Percentiles rank a stretch among this genome's conserved stretches.
Evolutionary conservation across 1,140 invertebrate genomes (phyloP).

Genomic region (Chymomyza costata): DNA sequence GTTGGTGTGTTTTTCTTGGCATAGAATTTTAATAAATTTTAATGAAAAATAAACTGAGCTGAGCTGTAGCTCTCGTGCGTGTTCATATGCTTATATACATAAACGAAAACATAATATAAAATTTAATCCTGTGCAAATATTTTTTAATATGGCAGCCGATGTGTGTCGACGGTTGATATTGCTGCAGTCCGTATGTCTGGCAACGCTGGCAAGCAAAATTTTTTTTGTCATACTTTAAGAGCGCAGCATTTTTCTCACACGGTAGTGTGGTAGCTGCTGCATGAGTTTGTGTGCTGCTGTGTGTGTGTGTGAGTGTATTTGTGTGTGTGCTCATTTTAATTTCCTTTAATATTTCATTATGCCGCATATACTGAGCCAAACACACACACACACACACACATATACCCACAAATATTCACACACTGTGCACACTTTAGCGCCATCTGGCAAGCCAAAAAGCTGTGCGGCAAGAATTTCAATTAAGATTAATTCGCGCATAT

Average conservation of each 20-base stretch:
- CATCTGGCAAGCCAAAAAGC: conserved; percentile 38
- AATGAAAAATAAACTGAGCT: conserved; percentile 62
- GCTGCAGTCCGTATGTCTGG: too few relatives aligned
- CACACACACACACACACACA: neutral
- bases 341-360: conserved; percentile 59
- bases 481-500: conserved; percentile 72
- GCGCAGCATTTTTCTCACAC: too few relatives aligned
- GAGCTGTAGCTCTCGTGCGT: conserved; percentile 9
- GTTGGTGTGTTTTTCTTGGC: conserved; percentile 19
- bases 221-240: neutral
- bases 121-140: conserved; percentile 55
- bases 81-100: conserved; percentile 4
- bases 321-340: conserved; percentile 54
- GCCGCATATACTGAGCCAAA: neutral
- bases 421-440: too few relatives aligned
- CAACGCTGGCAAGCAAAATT: too few relatives aligned
- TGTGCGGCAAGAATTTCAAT: conserved; percentile 64
- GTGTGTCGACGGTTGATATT: too few relatives aligned
- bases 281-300: neutral
- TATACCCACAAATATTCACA: conserved; percentile 23
- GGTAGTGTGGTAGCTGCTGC: too few relatives aligned
- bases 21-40: conserved; percentile 56
- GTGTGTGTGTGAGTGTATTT: conserved; percentile 22
- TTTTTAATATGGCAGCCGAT: conserved; percentile 39
- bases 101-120: conserved; percentile 26